Evolutionary conservation across 2,888 invertebrate species (phyloP).

Genomic region (Eristalis tenax): DNA sequence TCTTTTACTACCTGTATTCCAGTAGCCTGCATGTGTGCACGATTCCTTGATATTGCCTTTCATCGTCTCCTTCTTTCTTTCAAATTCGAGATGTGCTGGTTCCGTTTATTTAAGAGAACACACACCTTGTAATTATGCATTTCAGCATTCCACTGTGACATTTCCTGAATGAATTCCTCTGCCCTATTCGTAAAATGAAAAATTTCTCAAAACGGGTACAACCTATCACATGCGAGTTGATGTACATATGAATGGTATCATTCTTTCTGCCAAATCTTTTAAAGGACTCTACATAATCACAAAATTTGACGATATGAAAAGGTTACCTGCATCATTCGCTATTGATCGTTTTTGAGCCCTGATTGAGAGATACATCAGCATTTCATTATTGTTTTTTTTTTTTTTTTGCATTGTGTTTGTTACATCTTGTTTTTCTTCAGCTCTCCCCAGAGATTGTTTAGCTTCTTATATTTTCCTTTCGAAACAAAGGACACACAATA

Average conservation of each 20-base stretch:
- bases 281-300: slow-evolving; percentile 32
- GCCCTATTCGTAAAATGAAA: slow-evolving; percentile 9
- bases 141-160: slow-evolving; percentile 49
- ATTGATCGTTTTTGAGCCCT: slow-evolving; percentile 7
- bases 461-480: slow-evolving; percentile 17
- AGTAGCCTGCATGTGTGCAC: slow-evolving; percentile 29
- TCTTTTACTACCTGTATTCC: slow-evolving; percentile 56
- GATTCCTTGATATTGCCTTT: slow-evolving; percentile 20
- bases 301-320: slow-evolving; percentile 27
- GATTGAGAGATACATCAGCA: slow-evolving; percentile 57
- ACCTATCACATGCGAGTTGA: neutral
- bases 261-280: slow-evolving; percentile 34
- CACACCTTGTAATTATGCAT: slow-evolving; percentile 44
- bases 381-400: slow-evolving; percentile 62
- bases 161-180: slow-evolving; percentile 60
- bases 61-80: neutral
- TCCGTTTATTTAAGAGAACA: slow-evolving; percentile 22
- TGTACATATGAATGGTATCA: slow-evolving; percentile 33
- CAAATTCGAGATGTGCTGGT: neutral
- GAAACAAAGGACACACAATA: slow-evolving; percentile 31
- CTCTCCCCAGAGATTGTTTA: slow-evolving; percentile 20
- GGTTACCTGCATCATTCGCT: slow-evolving; percentile 30
- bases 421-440: slow-evolving; percentile 34
- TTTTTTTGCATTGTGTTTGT: slow-evolving; percentile 63
- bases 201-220: slow-evolving; percentile 21